Evolutionary conservation across 2,113 vertebrate genomes (phyloP), one percentile per base, ranked within the genome.

Genomic region (Caranx melampygus): DNA sequence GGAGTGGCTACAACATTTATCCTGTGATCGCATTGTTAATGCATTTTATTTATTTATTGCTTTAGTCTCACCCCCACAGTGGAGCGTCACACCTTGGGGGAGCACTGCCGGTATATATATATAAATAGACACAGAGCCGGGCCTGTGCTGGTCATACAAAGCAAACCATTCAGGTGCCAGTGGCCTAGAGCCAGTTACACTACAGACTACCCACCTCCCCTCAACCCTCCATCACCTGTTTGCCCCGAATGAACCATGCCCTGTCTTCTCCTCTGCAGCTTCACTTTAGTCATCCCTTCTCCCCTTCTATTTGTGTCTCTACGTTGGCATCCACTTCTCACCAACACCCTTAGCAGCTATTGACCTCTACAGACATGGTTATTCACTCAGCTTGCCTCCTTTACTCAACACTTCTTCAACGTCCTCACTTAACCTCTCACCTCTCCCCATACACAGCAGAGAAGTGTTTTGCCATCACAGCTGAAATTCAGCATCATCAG

Each of bases 121-220:
- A 12, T 10, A 15, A 26, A 26, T 12, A 62, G 60, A 76, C 62
- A 87, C 84, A 87, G 86, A 81, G 66, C 44, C 33, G 0, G 40
- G 82, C 26, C 78, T 90, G 81, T 90, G 70, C 47, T 57, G 73
- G 45, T 80, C 72, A 73, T 70, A 92, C 89, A 92, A 92, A 88
- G 87, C 75, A 69, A 47, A 45, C 82, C 84, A 84, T 91, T 92
- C 83, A 91, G 73, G 74, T 69, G 52, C 54, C 6, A 26, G 33
- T 69, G 78, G 83, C 79, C 68, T 49, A n/a, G n/a, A 79, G 82
- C 78, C 72, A 80, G 59, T 67, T 71, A 71, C 58, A 47, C 75
- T 33, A 51, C 72, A 81, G 72, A 55, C 82, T 34, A 77, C 44
- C 76, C 67, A 72, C 81, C 87, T 73, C 69, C 68, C 68, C 69